Percentiles rank a stretch among this genome's conserved stretches.
phyloP scores from a whole-genome alignment of 2,113 vertebrate species.

The Prochilodus magdalenae region DNA sequence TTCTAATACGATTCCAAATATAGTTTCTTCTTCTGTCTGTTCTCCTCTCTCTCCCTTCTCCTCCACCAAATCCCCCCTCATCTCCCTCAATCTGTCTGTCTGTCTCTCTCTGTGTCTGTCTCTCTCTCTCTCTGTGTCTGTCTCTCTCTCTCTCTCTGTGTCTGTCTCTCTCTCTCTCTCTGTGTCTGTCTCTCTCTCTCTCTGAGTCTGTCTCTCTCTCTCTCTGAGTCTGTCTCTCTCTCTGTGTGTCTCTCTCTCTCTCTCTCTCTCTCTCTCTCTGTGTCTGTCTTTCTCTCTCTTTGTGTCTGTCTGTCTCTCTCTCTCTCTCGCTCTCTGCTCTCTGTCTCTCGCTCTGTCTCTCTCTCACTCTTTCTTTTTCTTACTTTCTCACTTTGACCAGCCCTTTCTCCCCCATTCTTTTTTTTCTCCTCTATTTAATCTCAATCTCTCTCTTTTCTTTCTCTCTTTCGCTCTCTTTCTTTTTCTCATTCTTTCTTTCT shows the following conservation, averaged over 20 bases:
- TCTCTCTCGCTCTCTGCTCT: neutral
- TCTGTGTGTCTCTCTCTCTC: neutral
- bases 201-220: too few species aligned
- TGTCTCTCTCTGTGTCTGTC: neutral
- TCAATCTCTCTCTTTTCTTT: too few species aligned
- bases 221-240: too few species aligned
- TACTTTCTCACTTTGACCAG: neutral
- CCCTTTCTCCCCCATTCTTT: neutral
- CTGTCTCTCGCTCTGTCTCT: too few species aligned
- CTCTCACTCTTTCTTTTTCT: neutral
- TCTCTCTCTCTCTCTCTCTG: neutral
- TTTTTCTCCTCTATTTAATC: too few species aligned
- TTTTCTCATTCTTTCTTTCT: too few species aligned
- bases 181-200: neutral
- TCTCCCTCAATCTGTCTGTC: neutral
- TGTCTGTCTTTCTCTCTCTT: neutral
- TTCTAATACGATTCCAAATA: constrained; percentile 34
- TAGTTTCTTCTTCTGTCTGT: neutral
- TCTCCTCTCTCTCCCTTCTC: neutral
- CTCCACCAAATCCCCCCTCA: neutral
- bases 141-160: neutral
- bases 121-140: too few species aligned
- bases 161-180: neutral
- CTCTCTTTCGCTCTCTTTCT: neutral
- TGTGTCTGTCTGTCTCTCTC: neutral